Percentiles rank a stretch among this genome's conserved stretches.
Evolutionary conservation across 2,797 vertebrate genomes (phyloP).

Genomic region (Cossypha niveicapilla): DNA sequence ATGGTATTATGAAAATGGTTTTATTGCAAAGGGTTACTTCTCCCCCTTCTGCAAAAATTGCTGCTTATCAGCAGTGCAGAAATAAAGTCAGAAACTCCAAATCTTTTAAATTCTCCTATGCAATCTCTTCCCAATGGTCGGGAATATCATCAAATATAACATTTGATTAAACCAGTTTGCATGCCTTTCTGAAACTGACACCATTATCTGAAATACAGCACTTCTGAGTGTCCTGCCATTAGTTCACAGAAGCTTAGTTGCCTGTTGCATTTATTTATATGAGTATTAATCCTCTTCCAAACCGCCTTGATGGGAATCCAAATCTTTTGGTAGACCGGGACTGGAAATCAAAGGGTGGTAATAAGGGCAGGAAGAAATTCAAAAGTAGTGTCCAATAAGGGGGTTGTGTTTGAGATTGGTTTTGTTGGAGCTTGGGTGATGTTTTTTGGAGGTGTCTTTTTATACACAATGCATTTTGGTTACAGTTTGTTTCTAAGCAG

Average conservation of each 20-base stretch:
- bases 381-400: background rate
- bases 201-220: conserved; percentile 19
- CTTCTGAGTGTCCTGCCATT: conserved; percentile 50
- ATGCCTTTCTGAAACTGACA: conserved; percentile 55
- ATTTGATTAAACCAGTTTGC: conserved; percentile 67
- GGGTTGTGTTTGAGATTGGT: no score
- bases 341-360: background rate
- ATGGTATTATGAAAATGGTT: conserved; percentile 76
- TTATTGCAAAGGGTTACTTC: conserved; percentile 73
- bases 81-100: conserved; percentile 70
- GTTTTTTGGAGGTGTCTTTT: background rate
- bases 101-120: conserved; percentile 56
- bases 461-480: background rate
- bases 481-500: conserved; percentile 21
- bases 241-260: conserved; percentile 18
- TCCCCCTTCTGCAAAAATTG: conserved; percentile 73
- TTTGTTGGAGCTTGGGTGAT: background rate
- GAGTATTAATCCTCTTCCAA: conserved; percentile 14
- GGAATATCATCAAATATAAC: conserved; percentile 70
- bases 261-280: conserved; percentile 54
- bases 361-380: conserved; percentile 15
- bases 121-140: conserved; percentile 61
- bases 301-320: background rate
- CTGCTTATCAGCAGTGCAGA: conserved; percentile 74
- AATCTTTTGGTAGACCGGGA: conserved; percentile 14